Evolutionary conservation across 2,888 invertebrate genomes (phyloP).

Genomic region (Dasypogon diadema): DNA sequence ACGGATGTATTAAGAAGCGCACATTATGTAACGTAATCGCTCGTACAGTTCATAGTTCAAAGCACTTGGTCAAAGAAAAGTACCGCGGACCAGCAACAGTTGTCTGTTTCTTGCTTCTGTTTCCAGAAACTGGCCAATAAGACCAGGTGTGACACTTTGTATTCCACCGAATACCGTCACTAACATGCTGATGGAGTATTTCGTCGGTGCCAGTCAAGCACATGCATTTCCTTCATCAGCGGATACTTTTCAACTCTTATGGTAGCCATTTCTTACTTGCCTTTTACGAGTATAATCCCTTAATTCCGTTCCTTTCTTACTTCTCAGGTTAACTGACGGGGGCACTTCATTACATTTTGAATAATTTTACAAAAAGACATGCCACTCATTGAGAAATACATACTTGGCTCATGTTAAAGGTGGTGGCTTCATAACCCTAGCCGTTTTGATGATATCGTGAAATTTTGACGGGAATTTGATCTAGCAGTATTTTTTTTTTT

Average conservation of each 20-base stretch:
- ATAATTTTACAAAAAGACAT: not conserved
- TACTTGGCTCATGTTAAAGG: constrained; percentile 31
- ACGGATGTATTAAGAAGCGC: constrained; percentile 5
- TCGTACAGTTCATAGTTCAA: constrained; percentile 48
- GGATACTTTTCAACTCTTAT: too few relatives aligned
- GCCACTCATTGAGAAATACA: constrained; percentile 35
- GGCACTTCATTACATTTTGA: not conserved
- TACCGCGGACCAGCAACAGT: constrained; percentile 23
- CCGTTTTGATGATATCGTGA: constrained; percentile 3
- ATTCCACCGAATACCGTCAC: not conserved
- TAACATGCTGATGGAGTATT: not conserved
- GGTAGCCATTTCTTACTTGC: not conserved
- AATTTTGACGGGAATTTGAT: constrained; percentile 9
- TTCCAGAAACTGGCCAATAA: constrained; percentile 45
- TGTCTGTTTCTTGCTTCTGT: constrained; percentile 24
- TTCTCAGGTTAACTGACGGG: not conserved
- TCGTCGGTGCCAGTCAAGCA: too few relatives aligned
- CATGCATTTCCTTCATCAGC: too few relatives aligned
- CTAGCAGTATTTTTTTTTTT: not conserved
- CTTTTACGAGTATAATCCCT: not conserved
- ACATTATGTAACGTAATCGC: constrained; percentile 37
- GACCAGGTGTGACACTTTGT: constrained; percentile 25
- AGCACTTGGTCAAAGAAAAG: constrained; percentile 29
- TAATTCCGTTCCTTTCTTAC: not conserved
- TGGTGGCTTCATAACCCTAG: constrained; percentile 21